Percentiles rank a stretch among this genome's conserved stretches.
Evolutionary conservation across 2,888 invertebrate species (phyloP).

Genomic region (Tinea trinotella): DNA sequence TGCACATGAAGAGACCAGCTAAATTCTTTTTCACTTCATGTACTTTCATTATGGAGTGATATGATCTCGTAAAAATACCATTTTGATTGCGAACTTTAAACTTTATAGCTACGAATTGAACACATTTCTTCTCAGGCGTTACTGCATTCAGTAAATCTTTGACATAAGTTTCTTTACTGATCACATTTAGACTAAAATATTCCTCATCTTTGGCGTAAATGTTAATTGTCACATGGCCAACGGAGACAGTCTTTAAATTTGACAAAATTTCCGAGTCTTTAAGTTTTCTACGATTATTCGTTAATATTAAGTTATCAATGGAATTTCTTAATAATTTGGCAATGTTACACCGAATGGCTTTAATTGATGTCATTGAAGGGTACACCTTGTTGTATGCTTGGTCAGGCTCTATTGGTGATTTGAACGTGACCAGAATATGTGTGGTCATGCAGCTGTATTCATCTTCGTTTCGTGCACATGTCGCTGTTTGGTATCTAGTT

Average conservation of each 20-base stretch:
- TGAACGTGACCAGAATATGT: conserved; percentile 54
- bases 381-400: conserved; percentile 59
- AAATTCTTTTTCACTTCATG: conserved; percentile 75
- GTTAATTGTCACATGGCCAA: conserved; percentile 53
- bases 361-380: conserved; percentile 53
- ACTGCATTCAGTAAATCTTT: conserved; percentile 52
- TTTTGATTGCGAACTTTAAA: conserved; percentile 55
- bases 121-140: conserved; percentile 48
- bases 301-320: conserved; percentile 48
- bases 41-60: conserved; percentile 65
- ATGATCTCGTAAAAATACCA: conserved; percentile 63
- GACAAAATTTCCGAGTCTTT: conserved; percentile 50
- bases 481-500: conserved; percentile 48
- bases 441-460: conserved; percentile 53
- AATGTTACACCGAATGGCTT: conserved; percentile 56
- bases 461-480: conserved; percentile 45
- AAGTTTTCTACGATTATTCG: conserved; percentile 55
- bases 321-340: conserved; percentile 52
- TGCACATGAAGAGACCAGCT: conserved; percentile 69
- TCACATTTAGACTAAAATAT: conserved; percentile 47
- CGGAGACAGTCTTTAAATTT: conserved; percentile 49
- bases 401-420: conserved; percentile 48
- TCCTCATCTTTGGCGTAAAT: conserved; percentile 59
- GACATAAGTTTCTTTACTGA: conserved; percentile 56
- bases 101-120: conserved; percentile 62